Evolutionary conservation across 1,140 invertebrate species (phyloP).

Genomic region (Nephila pilipes): DNA sequence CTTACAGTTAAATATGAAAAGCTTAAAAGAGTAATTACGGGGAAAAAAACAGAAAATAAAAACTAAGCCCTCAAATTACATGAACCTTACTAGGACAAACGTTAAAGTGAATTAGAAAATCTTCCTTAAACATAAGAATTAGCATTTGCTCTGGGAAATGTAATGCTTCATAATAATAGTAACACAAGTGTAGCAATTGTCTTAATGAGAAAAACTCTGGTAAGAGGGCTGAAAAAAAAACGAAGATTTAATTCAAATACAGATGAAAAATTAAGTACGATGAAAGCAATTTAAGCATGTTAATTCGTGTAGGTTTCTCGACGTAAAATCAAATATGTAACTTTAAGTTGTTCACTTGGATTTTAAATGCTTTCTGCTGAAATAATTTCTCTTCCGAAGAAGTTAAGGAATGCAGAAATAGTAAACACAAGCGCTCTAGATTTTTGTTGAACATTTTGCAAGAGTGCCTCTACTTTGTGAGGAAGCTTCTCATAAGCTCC

Average conservation of each 20-base stretch:
- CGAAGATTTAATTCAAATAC: constrained; percentile 66
- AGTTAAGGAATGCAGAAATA: constrained; percentile 13
- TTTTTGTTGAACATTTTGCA: no score
- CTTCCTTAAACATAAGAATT: constrained; percentile 54
- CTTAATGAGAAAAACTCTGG: constrained; percentile 67
- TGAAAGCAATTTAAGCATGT: constrained; percentile 70
- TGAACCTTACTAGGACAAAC: not conserved
- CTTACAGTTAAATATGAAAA: not conserved
- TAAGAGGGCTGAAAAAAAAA: constrained; percentile 29
- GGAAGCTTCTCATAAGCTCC: no score
- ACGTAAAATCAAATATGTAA: constrained; percentile 62
- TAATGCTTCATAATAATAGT: constrained; percentile 69
- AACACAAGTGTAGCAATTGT: constrained; percentile 58
- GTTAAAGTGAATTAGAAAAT: constrained; percentile 65
- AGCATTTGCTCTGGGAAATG: not conserved
- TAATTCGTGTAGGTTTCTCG: constrained; percentile 51
- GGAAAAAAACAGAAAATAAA: constrained; percentile 35
- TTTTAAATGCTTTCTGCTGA: constrained; percentile 45
- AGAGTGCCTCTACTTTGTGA: no score
- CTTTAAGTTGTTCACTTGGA: constrained; percentile 44
- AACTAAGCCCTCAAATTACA: constrained; percentile 53
- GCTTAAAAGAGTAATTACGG: constrained; percentile 51
- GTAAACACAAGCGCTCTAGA: not conserved
- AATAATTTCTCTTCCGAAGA: constrained; percentile 6
- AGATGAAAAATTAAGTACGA: constrained; percentile 57